Conservation (phyloP, 2,888 invertebrate genomes). For the Acanthoscelides obtectus region DNA sequence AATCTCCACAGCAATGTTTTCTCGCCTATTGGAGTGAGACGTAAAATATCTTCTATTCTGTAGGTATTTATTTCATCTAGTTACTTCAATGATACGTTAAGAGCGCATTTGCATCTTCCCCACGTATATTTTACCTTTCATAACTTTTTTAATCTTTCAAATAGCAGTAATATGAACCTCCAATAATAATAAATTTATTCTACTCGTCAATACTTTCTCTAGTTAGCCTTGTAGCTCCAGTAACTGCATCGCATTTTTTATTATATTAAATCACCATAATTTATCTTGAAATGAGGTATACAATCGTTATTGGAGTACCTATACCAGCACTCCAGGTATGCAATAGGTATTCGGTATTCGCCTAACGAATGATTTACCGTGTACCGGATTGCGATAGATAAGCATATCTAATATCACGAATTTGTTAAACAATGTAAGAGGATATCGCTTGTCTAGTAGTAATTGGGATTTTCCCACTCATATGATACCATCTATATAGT, state of each 20-base stretch:
- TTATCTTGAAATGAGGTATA: neutral
- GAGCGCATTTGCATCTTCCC: too few relatives aligned
- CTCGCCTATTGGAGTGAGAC: too few relatives aligned
- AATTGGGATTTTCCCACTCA: neutral
- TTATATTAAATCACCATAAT: neutral
- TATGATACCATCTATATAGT: neutral
- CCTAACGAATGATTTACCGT: neutral
- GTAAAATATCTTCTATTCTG: too few relatives aligned
- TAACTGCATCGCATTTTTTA: neutral
- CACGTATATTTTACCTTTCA: neutral
- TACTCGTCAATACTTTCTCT: neutral
- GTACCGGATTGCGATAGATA: neutral
- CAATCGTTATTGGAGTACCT: neutral
- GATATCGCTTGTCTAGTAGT: neutral
- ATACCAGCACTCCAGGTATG: neutral
- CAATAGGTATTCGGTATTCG: neutral
- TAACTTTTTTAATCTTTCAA: neutral
- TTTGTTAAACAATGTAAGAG: neutral
- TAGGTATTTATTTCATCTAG: too few relatives aligned
- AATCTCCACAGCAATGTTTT: too few relatives aligned
- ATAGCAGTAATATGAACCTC: neutral
- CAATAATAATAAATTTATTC: neutral
- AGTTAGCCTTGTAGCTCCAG: neutral
- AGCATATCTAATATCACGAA: neutral
- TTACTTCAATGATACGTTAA: too few relatives aligned